phyloP scores from a whole-genome alignment of 2,888 invertebrate genomes.

The Catocala sponsa region DNA sequence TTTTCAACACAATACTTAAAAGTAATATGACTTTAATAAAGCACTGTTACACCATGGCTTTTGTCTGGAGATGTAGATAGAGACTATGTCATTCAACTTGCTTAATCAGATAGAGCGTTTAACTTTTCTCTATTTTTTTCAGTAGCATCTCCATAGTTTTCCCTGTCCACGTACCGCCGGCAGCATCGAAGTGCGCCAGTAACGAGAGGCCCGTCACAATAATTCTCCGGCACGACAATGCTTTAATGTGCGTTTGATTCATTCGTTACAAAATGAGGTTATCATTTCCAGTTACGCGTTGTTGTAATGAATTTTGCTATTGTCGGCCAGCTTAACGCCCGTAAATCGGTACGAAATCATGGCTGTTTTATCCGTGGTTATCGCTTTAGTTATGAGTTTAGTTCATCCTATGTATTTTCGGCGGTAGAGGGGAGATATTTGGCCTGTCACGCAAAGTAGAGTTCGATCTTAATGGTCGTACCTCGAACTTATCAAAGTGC shows the following conservation, averaged over 20 bases:
- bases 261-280: conserved; percentile 85
- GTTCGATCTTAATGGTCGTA: no score
- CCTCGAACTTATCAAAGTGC: no score
- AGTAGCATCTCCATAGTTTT: conserved; percentile 49
- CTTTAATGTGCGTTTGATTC: conserved; percentile 87
- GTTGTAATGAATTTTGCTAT: conserved; percentile 81
- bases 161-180: conserved; percentile 55
- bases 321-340: conserved; percentile 58
- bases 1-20: no score
- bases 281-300: conserved; percentile 79
- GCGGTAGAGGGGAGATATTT: no score
- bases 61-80: no score
- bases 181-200: conserved; percentile 79
- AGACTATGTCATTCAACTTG: no score
- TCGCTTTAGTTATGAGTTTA: conserved; percentile 7
- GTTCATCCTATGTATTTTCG: not conserved
- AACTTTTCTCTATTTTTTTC: no score
- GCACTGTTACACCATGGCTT: no score
- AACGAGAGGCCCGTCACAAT: conserved; percentile 85
- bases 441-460: no score
- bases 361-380: conserved; percentile 34
- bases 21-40: no score
- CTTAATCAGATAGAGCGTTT: no score
- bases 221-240: conserved; percentile 86
- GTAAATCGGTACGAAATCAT: conserved; percentile 46